Base-by-base conservation (phyloP, 2,888 invertebrate genomes). In the Yponomeuta cagnagella region DNA sequence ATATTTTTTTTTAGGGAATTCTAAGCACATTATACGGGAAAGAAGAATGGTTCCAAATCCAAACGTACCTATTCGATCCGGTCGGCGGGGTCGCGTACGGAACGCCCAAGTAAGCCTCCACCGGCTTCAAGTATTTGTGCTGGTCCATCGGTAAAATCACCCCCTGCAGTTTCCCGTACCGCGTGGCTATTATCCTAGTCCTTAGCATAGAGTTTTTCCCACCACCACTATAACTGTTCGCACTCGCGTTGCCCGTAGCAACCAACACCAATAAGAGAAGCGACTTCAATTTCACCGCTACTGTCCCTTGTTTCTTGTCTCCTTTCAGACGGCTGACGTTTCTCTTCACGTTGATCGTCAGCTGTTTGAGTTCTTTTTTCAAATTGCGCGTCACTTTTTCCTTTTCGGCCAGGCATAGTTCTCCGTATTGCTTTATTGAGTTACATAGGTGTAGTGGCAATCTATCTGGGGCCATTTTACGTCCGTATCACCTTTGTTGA, bases 71-170 rank as follows among this genome's bases (percentile, higher is more conserved):
- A 83, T 96, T 96, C 76, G 95, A 95, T 76, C 95, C 95, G 64
- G 95, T 95, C 65, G 97, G 97, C 48, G 97, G 96, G 69, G 96
- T 97, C 5, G 97, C 97, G 86, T 97, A 97, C 9, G 97, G 97
- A 63, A 97, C 96, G 15, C 97, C 97, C 69, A 97, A 93, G 81
- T 96, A 97, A 76, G 96, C 96, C 81, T 96, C 96, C 58, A 96
- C 94, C 2, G 96, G 95, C 78, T 96, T 95, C 77, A 96, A 89
- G 82, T 94, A 95, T 75, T 95, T 95, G 87, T 94, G 95, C 83
- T 94, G 95, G 85, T 97, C 96, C 94, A 96, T 94, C 4, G 96
- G 95, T 79, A 95, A 88, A 76, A 97, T 94, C 68, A 97, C 92
- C 3, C 97, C 97, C 83, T 97, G 97, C 73, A 97, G 90, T 73